A percentile compares a stretch with the other conserved stretches of the same genome.
These are phyloP conservation scores for Atethmia centrago DNA, from an alignment of 2,888 invertebrate genomes.

Conservation along the genomic window DNA sequence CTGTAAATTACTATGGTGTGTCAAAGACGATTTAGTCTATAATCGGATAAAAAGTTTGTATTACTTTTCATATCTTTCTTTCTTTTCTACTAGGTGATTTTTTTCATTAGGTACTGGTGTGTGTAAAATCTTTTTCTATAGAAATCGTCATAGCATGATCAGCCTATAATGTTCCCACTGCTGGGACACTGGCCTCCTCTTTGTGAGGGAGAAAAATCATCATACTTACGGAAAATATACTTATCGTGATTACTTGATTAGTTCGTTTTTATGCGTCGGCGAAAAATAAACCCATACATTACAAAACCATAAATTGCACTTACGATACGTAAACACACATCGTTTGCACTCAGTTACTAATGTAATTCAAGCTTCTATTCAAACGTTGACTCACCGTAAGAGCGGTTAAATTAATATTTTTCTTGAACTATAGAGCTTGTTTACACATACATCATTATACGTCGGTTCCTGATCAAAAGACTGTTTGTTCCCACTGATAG, in stretches of 20 bases:
- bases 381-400: constrained; percentile 40
- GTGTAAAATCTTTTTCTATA: too few relatives aligned
- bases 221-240: too few relatives aligned
- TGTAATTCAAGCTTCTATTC: constrained; percentile 32
- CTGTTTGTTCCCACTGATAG: constrained; percentile 32
- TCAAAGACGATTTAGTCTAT: background rate
- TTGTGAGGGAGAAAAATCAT: too few relatives aligned
- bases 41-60: constrained; percentile 1
- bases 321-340: constrained; percentile 30
- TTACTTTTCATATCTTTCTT: background rate
- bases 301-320: constrained; percentile 41
- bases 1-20: constrained; percentile 19
- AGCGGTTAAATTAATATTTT: constrained; percentile 34
- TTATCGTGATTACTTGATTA: too few relatives aligned
- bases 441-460: constrained; percentile 46
- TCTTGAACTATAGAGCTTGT: constrained; percentile 27
- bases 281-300: constrained; percentile 26
- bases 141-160: too few relatives aligned
- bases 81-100: too few relatives aligned
- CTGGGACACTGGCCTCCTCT: too few relatives aligned
- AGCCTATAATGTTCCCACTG: too few relatives aligned
- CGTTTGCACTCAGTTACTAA: constrained; percentile 37
- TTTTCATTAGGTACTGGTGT: too few relatives aligned
- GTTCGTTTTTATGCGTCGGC: too few relatives aligned
- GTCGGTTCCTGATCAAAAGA: constrained; percentile 46